Base-by-base conservation (phyloP, 2,113 vertebrate species). In the Leucosticte australis region DNA sequence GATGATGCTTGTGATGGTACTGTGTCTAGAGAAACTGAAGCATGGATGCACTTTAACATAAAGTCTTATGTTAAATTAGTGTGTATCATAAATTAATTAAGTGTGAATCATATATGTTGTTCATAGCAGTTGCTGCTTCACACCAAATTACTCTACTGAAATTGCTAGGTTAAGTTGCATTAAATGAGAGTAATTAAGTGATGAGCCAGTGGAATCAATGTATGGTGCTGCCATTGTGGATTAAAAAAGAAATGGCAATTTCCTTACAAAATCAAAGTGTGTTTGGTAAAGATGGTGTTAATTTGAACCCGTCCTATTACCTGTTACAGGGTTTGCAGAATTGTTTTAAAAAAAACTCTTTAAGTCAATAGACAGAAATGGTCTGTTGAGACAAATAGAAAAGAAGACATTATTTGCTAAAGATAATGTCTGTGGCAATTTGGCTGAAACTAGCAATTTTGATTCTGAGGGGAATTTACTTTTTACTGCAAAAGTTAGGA, bases 401-500 rank as follows among this genome's bases (percentile, higher is more conserved):
- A 86, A 86, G 28, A n/a, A 64, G 31, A 39, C 15, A 18, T 93
- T 69, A 74, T 94, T 92, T 87, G 27, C 39, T 71, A 63, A 39
- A 93, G 27, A 78, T 87, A 73, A 80, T 68, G 19, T n/a, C 30
- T 84, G 31, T 69, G 63, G 33, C 60, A 89, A 28, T 90, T 89
- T 70, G 68, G 10, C 74, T 93, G 27, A 53, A 91, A 64, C 49
- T 71, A 75, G 7, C 55, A 69, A 64, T 71, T 90, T 87, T 80
- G 17, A 92, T 75, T 89, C 53, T 64, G 39, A 89, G 49, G 6
- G 69, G 53, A 59, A 90, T 96, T 96, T 93, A 59, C 68, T 90
- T 89, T 94, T 73, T 88, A 57, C 92, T 97, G 70, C 62, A 55
- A 57, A 80, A 97, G 79, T 77, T 92, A 47, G n/a, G 62, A 82